Evolutionary conservation across 2,888 invertebrate species (phyloP).

Genomic region (Noctuana brunneofusca): DNA sequence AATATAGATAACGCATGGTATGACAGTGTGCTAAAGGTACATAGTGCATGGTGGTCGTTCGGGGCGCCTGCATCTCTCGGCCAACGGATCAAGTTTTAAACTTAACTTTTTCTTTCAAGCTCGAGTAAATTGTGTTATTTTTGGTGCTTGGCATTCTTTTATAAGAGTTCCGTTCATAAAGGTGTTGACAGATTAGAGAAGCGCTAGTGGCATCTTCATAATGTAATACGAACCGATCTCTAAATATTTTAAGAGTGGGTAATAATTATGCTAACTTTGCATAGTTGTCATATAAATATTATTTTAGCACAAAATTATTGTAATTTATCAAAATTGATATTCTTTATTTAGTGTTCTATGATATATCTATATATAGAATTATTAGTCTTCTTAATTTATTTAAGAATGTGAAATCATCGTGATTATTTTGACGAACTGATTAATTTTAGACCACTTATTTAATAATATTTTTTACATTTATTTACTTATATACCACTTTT

Average conservation of each 20-base stretch:
- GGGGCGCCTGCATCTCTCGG: neutral
- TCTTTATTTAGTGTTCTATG: neutral
- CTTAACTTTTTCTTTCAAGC: neutral
- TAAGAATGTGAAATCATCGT: neutral
- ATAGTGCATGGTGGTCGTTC: neutral
- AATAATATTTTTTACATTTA: constrained; percentile 7
- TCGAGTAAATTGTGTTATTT: neutral
- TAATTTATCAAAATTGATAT: neutral
- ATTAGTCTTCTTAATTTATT: neutral
- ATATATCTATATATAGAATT: neutral
- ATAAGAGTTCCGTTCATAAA: neutral
- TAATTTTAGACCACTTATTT: constrained; percentile 5
- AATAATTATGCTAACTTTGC: neutral
- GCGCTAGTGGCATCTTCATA: neutral
- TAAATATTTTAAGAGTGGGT: neutral
- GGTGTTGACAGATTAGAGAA: neutral
- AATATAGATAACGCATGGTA: no score
- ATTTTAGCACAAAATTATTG: neutral
- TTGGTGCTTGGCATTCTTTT: neutral
- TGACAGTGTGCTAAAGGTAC: neutral
- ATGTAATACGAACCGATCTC: neutral
- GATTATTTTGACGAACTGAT: constrained; percentile 10
- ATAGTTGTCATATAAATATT: neutral
- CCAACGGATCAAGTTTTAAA: neutral
- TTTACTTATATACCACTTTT: neutral